Evolutionary conservation across 2,113 vertebrate species (phyloP).

Genomic region (Microcebus griseorufus): DNA sequence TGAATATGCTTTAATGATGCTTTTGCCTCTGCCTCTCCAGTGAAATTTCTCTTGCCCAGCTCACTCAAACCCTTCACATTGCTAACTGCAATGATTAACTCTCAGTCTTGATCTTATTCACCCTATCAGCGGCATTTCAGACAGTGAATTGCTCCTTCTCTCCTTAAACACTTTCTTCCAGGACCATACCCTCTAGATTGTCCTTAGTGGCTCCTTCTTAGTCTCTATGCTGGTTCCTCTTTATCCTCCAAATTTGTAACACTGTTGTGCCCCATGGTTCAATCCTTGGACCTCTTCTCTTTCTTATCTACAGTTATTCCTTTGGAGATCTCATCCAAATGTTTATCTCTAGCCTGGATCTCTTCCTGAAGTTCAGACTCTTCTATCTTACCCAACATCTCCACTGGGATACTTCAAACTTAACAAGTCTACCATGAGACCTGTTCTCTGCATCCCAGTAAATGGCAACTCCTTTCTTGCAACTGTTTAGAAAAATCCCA

Average conservation of each 20-base stretch:
- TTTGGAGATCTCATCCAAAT: neutral
- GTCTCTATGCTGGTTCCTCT: neutral
- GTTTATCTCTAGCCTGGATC: neutral
- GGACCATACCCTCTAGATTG: neutral
- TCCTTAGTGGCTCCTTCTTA: neutral
- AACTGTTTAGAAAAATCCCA: neutral
- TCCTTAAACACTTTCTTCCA: neutral
- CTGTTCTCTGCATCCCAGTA: neutral
- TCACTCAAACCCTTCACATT: rapidly evolving
- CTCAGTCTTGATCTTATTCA: neutral
- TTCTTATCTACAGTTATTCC: neutral
- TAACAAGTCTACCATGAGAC: neutral
- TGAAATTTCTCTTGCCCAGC: neutral
- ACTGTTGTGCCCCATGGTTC: neutral
- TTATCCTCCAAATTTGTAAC: neutral
- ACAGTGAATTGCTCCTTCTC: neutral
- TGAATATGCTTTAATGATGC: neutral
- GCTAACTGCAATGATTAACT: neutral
- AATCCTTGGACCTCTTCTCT: neutral
- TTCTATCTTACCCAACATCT: neutral
- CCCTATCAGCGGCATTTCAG: neutral
- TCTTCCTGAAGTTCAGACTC: neutral
- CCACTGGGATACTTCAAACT: neutral
- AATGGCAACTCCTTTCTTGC: neutral
- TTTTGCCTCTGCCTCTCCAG: neutral